Percentiles rank a stretch among this genome's conserved stretches.
Conservation (phyloP, 2,888 invertebrate species). For the Halictus quadricinctus region DNA sequence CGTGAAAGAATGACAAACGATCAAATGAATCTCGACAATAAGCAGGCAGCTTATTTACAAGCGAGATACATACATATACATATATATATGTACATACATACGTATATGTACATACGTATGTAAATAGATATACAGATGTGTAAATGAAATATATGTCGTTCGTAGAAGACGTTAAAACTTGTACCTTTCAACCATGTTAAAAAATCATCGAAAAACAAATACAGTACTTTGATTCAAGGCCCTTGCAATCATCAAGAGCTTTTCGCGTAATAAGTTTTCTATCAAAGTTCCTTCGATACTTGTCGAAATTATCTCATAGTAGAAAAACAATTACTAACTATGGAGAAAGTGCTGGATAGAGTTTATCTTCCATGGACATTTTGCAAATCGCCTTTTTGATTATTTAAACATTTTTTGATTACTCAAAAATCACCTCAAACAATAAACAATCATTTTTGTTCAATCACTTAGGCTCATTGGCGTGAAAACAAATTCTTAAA, state of each 20-base stretch:
- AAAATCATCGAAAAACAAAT: background rate
- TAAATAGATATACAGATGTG: background rate
- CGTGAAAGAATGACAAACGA: background rate
- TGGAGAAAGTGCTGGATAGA: conserved; percentile 16
- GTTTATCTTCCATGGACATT: conserved; percentile 10
- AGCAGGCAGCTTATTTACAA: conserved; percentile 17
- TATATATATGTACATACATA: background rate
- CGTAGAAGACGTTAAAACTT: background rate
- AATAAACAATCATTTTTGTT: background rate
- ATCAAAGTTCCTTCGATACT: conserved; percentile 20
- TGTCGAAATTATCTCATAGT: conserved; percentile 21
- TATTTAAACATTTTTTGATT: background rate
- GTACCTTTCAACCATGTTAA: background rate
- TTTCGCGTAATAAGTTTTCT: conserved; percentile 10
- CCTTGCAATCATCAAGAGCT: conserved; percentile 1
- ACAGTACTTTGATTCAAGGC: conserved; percentile 15
- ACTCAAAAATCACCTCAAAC: background rate
- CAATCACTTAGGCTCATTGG: background rate
- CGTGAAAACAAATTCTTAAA: background rate
- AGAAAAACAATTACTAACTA: conserved; percentile 28
- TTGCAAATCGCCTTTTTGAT: conserved; percentile 15
- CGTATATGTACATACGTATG: background rate
- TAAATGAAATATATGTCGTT: background rate
- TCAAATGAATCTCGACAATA: background rate
- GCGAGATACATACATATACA: background rate